Conservation (phyloP, 2,888 invertebrate genomes). For the Hirtodrosophila duncani region DNA sequence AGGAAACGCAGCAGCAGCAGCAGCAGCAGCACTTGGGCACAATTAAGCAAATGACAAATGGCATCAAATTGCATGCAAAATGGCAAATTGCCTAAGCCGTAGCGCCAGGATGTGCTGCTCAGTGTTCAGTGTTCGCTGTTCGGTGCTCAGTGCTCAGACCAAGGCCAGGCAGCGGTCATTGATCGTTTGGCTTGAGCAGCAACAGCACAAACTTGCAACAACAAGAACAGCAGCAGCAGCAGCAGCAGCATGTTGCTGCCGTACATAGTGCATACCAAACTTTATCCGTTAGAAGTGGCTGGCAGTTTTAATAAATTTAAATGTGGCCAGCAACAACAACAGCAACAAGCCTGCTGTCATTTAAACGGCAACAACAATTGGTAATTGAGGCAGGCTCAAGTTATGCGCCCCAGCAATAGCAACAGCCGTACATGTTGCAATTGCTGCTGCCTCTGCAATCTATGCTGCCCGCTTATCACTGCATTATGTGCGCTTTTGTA, state of each 20-base stretch:
- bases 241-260: constrained; percentile 37
- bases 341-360: constrained; percentile 60
- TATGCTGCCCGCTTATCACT: constrained; percentile 36
- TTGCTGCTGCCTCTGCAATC: constrained; percentile 12
- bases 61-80: constrained; percentile 70
- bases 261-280: constrained; percentile 57
- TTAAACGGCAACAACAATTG: constrained; percentile 66
- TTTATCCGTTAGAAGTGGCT: constrained; percentile 52
- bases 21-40: constrained; percentile 50
- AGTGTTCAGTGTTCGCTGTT: background rate
- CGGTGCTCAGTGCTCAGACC: background rate
- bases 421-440: constrained; percentile 15
- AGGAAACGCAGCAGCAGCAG: constrained; percentile 34
- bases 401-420: too few relatives aligned
- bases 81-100: constrained; percentile 42
- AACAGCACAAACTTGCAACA: constrained; percentile 11
- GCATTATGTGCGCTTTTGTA: constrained; percentile 28
- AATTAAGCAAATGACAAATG: constrained; percentile 72
- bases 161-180: constrained; percentile 24
- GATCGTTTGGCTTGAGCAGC: constrained; percentile 35
- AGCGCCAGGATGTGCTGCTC: constrained; percentile 26
- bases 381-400: constrained; percentile 60
- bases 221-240: constrained; percentile 3
- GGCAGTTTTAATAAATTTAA: constrained; percentile 73
- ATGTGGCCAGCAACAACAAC: constrained; percentile 40